These are phyloP conservation scores for Notamacropus eugenii DNA, from an alignment of 2,797 vertebrate genomes.

Conservation along the genomic window DNA sequence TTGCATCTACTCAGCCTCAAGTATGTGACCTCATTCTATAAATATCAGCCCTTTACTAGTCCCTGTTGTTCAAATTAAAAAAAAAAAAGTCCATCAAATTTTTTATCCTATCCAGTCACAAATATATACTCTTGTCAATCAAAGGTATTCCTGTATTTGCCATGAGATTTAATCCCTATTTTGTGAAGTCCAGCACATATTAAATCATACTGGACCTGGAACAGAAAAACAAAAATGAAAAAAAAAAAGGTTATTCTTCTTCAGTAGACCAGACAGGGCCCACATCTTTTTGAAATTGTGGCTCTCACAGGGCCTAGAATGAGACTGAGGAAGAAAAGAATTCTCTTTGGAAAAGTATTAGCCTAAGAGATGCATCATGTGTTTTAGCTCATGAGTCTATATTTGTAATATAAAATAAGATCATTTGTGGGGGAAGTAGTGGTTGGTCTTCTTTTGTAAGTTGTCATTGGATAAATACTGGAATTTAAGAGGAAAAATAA, in stretches of 20 bases:
- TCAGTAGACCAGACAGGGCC: neutral
- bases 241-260: neutral
- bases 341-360: neutral
- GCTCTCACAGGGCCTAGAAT: neutral
- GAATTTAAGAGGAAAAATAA: neutral
- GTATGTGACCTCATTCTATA: constrained; percentile 82
- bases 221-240: neutral
- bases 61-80: constrained; percentile 76
- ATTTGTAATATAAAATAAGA: neutral
- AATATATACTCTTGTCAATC: constrained; percentile 54
- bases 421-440: neutral
- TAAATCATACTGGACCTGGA: neutral
- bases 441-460: neutral
- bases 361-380: neutral
- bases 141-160: constrained; percentile 51
- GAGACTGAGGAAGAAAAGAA: neutral
- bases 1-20: constrained; percentile 78
- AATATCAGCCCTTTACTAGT: constrained; percentile 79
- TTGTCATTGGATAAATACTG: neutral
- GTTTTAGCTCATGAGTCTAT: neutral
- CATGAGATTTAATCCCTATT: constrained; percentile 18
- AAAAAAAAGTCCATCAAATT: constrained; percentile 72
- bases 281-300: neutral
- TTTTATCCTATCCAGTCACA: constrained; percentile 65
- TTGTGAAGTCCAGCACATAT: constrained; percentile 32